Evolutionary conservation across 2,888 invertebrate species (phyloP).

Genomic region (Dorcus parallelipipedus): DNA sequence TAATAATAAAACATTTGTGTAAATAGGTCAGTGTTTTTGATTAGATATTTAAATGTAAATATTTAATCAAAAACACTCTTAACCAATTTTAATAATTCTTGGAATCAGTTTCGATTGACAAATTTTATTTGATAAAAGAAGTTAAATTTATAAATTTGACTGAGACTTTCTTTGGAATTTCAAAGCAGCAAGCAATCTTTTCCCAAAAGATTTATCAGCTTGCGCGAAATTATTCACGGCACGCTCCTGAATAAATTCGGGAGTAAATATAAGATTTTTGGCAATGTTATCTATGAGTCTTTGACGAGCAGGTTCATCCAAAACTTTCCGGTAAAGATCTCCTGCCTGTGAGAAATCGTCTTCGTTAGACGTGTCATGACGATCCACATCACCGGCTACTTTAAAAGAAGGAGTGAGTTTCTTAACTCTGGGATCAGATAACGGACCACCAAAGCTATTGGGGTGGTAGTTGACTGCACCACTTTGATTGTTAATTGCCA

Average conservation of each 20-base stretch:
- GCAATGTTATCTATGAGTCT: conserved; percentile 79
- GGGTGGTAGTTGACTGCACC: conserved; percentile 95
- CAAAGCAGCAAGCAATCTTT: conserved; percentile 60
- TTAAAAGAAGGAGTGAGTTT: conserved; percentile 57
- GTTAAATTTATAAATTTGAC: conserved; percentile 26
- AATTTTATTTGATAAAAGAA: no score
- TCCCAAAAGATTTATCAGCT: conserved; percentile 77
- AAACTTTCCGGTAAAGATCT: conserved; percentile 69
- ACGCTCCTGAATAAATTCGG: conserved; percentile 83
- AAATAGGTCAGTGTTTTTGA: no score
- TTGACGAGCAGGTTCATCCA: conserved; percentile 52
- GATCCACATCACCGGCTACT: conserved; percentile 71
- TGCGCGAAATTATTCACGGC: conserved; percentile 79
- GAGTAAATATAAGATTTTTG: conserved; percentile 71
- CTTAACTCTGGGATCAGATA: conserved; percentile 63
- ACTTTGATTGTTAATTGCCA: conserved; percentile 75
- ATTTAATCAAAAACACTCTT: no score
- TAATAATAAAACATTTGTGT: no score
- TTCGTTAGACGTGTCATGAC: conserved; percentile 78
- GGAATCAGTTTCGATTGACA: no score
- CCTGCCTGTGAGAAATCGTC: conserved; percentile 88
- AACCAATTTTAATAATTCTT: no score
- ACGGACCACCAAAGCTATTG: conserved; percentile 91
- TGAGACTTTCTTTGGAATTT: conserved; percentile 25
- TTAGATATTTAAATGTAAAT: no score